Base-by-base conservation (phyloP, 1,140 invertebrate genomes). In the Mactra quadrangularis region DNA sequence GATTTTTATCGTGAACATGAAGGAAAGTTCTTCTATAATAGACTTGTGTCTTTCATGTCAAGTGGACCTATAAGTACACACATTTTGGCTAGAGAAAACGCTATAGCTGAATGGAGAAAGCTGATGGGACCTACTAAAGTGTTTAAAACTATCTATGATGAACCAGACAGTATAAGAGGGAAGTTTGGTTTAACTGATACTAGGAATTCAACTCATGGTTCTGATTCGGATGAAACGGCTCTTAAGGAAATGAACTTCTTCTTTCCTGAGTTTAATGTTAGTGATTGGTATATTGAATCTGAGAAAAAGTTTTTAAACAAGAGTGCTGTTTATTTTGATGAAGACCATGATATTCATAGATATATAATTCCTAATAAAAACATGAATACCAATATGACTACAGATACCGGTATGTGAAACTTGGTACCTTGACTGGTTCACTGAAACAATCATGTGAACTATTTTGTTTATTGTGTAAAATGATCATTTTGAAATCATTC, bases 181-280 rank as follows among this genome's bases (percentile, higher is more conserved):
- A 93, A 94, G 87, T 98, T 95, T 94, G 97, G 97, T 0, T 91
- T 98, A 2, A 97, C 97, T 0, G 97, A 98, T 92, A 98, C 97
- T 0, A 95, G 97, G 90, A 99, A 99, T 94, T 97, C 96, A 22
- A 95, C 96, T 60, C 97, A 98, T 94, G 97, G 97, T 41, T 98
- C 97, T 95, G 97, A 98, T 95, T 97, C 97, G 0, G 88, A 93
- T 74, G 94, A 95, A 90, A 97, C 96, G 35, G 96, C 96, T 3
- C 88, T 92, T 84, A 94, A 94, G 76, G 97, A 98, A 94, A 97
- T 97, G 60, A 89, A 93, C 59, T 96, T 98, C 89, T 96, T 98
- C 87, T 97, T 98, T 91, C 96, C 96, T 31, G 95, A 97, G 22
- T 97, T 98, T 90, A 89, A 95, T 86, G 77, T 91, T 1, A 89